A percentile compares a stretch with the other conserved stretches of the same genome.
These are phyloP conservation scores for Sebastes glaucus DNA, from an alignment of 2,797 vertebrate species.

Conservation along the genomic window DNA sequence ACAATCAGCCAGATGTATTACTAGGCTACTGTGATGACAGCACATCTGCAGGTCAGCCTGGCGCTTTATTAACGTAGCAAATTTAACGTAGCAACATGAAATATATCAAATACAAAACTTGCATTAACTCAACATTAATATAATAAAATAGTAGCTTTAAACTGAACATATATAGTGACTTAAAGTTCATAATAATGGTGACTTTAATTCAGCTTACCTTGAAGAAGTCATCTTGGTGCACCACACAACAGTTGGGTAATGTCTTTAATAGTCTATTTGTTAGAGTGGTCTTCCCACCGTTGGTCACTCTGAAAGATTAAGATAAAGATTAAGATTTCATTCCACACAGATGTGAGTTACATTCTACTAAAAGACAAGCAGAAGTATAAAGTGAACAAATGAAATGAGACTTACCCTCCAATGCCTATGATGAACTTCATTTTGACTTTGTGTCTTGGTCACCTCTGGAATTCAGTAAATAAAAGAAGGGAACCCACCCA, in stretches of 20 bases:
- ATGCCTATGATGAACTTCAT: conserved; percentile 93
- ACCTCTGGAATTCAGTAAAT: conserved; percentile 74
- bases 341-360: not conserved
- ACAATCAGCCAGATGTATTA: conserved; percentile 82
- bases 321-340: not conserved
- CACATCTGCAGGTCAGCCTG: conserved; percentile 73
- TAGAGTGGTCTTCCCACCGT: conserved; percentile 95
- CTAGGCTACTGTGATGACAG: conserved; percentile 76
- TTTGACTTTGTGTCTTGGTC: conserved; percentile 66
- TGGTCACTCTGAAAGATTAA: conserved; percentile 87
- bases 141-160: conserved; percentile 27
- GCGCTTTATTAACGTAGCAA: conserved; percentile 16
- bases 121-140: not conserved
- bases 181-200: not conserved
- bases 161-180: not conserved
- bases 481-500: conserved; percentile 76
- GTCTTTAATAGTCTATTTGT: conserved; percentile 85
- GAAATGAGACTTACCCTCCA: conserved; percentile 87
- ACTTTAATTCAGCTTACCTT: conserved; percentile 84
- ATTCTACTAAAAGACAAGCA: not conserved
- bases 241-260: conserved; percentile 94
- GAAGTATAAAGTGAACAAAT: not conserved
- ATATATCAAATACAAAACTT: conserved; percentile 11
- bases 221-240: conserved; percentile 97
- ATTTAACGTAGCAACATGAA: conserved; percentile 21